Base-by-base conservation (phyloP, 92 coral and sea anemone genomes). In the Epizoanthus stellaris region DNA sequence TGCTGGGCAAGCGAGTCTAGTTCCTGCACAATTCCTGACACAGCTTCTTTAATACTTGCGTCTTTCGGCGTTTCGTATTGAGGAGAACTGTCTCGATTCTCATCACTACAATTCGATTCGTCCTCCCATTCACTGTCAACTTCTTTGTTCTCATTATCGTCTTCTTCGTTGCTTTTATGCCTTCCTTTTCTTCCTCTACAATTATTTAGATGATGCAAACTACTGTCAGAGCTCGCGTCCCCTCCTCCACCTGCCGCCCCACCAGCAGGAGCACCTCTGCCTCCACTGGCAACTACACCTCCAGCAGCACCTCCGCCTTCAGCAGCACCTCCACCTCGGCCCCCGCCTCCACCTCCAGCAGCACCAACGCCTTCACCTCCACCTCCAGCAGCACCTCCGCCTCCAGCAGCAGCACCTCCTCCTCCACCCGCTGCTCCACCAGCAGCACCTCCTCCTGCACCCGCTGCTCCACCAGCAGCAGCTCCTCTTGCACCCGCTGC, bases 391-490 rank as follows among this genome's bases (percentile, higher is more conserved):
- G 12, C 54, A 1, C 56, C 56, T 9, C 56, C 56, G 1, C 56
- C 89, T 5, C 75, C 89, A 16, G 39, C 87, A 52, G 56, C 90
- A 3, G 62, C 74, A 4, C 66, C 80, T 1, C 71, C 85, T 8
- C 65, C 87, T 3, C 72, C 25, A 23, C 88, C 5, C 59, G 87
- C 10, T 77, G 87, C 91, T 5, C 52, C 92, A 2, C 80, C 89
- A n/a, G 17, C 89, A 0, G 63, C 88, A 10, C 85, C 95, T 0
- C 88, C 94, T 0, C 82, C 92, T 4, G 62, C 90, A 4, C 42
- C 93, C 2, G 36, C 36, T 30, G 36, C 36, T 30, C 36, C 36
- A 30, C 36, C 36, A 30, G 36, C 1, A 30, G 77, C 92, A 15
- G 25, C 88, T 7, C 52, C 84, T 16, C 67, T 82, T 14, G 39